Base-by-base conservation (phyloP, 2,113 vertebrate genomes). In the Sebastes schlegelii region DNA sequence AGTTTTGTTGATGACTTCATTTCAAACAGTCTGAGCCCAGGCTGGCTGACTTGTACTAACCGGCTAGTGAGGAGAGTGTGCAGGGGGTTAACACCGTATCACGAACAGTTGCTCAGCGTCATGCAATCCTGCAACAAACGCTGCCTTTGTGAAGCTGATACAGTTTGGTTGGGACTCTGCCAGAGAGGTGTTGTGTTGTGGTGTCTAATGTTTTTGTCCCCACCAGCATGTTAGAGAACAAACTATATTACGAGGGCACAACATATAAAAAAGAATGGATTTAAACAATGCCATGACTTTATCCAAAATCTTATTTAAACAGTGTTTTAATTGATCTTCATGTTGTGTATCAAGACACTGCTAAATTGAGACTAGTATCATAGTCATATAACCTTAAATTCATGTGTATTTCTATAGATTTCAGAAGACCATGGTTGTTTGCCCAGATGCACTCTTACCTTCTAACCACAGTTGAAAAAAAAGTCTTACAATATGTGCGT, bases 81-180 rank as follows among this genome's bases (percentile, higher is more conserved):
- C 54, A 61, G 34, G 55, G 26, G 21, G 26, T 43, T 2, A 66
- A 65, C 8, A 49, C 26, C 64, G 45, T 51, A 46, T 26, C 40
- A 49, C 2, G 23, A 80, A 73, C 55, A 82, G 61, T 72, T 45
- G 61, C 21, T 48, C 40, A 16, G 4, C 77, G 72, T 74, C 63
- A 42, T 54, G 46, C 23, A 52, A 21, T 34, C 51, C 52, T 75
- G 55, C 23, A 48, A 26, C 9, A 55, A 74, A 71, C 57, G n/a
- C 7, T 9, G 10, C 4, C 42, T 74, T 70, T 79, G 13, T 78
- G 14, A 66, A 9, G 23, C 54, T 61, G 49, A 13, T 55, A 8
- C 51, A 26, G 8, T 26, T 54, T 5, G 19, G 4, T 14, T 63
- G 60, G 42, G 4, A 49, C 46, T 60, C 1, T 4, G 1, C 14